These are phyloP conservation scores for Desoria tigrina DNA, from an alignment of 2,888 invertebrate species.

Conservation along the genomic window DNA sequence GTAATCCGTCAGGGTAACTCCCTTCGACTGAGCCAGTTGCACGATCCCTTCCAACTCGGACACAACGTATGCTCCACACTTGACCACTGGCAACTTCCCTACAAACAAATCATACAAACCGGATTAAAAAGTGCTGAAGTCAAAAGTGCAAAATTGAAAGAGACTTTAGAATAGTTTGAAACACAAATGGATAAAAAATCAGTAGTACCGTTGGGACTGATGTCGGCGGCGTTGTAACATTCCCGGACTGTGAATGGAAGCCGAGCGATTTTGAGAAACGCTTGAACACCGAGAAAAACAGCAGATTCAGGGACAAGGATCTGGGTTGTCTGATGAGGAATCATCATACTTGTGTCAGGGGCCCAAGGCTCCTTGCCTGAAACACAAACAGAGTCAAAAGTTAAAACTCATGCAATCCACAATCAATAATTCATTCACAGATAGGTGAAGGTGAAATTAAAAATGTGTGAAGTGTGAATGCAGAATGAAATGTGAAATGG, in stretches of 20 bases:
- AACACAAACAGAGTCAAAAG: too few relatives aligned
- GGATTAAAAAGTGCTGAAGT: neutral
- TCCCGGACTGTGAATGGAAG: conserved; percentile 43
- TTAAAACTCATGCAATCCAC: too few relatives aligned
- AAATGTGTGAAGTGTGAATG: too few relatives aligned
- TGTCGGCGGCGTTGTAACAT: conserved; percentile 81
- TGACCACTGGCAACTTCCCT: conserved; percentile 88
- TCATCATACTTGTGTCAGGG: conserved; percentile 79
- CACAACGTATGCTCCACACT: conserved; percentile 82
- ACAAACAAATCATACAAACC: conserved; percentile 53
- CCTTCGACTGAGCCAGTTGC: conserved; percentile 58
- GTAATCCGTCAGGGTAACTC: conserved; percentile 71
- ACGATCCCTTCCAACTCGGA: conserved; percentile 91
- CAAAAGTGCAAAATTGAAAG: neutral
- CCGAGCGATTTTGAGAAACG: conserved; percentile 81
- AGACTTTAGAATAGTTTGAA: neutral
- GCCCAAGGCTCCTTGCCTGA: conserved; percentile 90
- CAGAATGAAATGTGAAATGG: too few relatives aligned
- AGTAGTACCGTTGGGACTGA: conserved; percentile 78
- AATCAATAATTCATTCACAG: too few relatives aligned
- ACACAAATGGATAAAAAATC: conserved; percentile 2
- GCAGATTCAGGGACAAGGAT: conserved; percentile 91
- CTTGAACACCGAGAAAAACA: conserved; percentile 87
- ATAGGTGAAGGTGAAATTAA: too few relatives aligned
- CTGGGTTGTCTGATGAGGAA: conserved; percentile 90